phyloP scores from a whole-genome alignment of 1,140 invertebrate species.

The Drosophila serrata region DNA sequence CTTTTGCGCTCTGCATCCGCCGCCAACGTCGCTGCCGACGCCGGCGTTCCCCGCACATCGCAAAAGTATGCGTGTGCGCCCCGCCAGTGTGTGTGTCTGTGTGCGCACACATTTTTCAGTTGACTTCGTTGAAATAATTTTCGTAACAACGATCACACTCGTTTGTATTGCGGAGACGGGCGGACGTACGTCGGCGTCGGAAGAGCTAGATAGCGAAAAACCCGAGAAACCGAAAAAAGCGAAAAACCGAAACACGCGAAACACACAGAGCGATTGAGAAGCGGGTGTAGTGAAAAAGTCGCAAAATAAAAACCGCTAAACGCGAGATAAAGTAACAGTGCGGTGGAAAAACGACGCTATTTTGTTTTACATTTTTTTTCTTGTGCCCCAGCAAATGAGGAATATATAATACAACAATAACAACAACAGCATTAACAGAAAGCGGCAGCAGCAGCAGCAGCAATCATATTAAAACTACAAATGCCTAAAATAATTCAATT shows the following conservation, averaged over 20 bases:
- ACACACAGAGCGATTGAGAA: not conserved
- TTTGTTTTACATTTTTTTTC: constrained; percentile 28
- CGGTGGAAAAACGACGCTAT: constrained; percentile 13
- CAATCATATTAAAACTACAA: constrained; percentile 35
- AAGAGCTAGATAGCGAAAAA: constrained; percentile 20
- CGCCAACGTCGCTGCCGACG: constrained; percentile 63
- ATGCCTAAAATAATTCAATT: constrained; percentile 42
- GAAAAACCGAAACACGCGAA: constrained; percentile 35
- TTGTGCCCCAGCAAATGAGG: constrained; percentile 1
- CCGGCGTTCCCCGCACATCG: constrained; percentile 31
- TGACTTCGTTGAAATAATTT: constrained; percentile 85
- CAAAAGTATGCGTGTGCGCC: constrained; percentile 13
- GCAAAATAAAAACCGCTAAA: not conserved
- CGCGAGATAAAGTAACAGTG: constrained; percentile 2
- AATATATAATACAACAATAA: constrained; percentile 17
- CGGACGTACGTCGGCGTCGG: constrained; percentile 68
- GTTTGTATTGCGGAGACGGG: constrained; percentile 83
- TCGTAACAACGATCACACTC: constrained; percentile 85
- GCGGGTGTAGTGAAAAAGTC: constrained; percentile 1
- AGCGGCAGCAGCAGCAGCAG: constrained; percentile 10
- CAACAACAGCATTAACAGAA: too few relatives aligned
- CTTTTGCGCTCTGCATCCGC: constrained; percentile 64
- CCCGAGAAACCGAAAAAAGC: constrained; percentile 47
- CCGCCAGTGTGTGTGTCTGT: constrained; percentile 9
- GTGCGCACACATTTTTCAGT: constrained; percentile 76